Evolutionary conservation across 2,797 vertebrate genomes (phyloP).

Genomic region (Clarias laeviceps): DNA sequence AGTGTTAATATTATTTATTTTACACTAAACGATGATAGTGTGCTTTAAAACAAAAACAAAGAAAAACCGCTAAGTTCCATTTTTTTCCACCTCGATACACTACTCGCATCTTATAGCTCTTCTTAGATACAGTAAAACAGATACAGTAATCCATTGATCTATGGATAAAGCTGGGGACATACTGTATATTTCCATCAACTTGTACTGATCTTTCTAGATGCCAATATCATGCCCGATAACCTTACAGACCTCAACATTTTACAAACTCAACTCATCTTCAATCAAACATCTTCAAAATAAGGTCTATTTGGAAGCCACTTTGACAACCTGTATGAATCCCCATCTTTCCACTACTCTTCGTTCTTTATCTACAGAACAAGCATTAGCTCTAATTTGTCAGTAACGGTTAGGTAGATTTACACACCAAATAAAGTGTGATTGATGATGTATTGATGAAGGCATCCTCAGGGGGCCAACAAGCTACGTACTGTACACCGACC

Average conservation of each 20-base stretch:
- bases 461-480: background rate
- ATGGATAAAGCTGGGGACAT: background rate
- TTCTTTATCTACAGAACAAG: background rate
- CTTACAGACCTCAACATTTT: background rate
- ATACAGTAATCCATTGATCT: background rate
- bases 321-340: background rate
- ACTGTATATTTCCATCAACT: background rate
- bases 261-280: background rate
- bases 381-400: background rate
- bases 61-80: background rate
- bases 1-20: background rate
- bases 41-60: background rate
- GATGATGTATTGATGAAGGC: conserved; percentile 27
- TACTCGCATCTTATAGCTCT: background rate
- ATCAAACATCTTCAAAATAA: background rate
- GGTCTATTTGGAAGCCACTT: background rate
- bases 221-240: too few relatives aligned
- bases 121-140: background rate
- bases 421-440: background rate
- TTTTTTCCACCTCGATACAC: background rate
- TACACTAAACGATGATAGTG: background rate
- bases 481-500: background rate
- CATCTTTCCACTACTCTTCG: background rate
- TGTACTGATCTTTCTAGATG: background rate
- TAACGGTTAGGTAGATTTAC: background rate